phyloP scores from a whole-genome alignment of 2,797 vertebrate species.

The Protonibea diacanthus region DNA sequence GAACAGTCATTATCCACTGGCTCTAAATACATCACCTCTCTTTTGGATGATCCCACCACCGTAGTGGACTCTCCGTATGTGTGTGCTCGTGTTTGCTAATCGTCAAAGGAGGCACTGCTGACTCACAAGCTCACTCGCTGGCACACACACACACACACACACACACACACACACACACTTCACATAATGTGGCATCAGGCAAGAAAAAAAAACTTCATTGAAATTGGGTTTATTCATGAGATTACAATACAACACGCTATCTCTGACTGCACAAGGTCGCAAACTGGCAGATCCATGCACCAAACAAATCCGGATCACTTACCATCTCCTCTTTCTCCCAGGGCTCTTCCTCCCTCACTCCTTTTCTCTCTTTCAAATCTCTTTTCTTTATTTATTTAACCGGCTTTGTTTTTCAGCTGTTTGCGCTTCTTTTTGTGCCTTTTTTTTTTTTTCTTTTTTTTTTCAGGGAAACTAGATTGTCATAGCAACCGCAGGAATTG shows the following conservation, averaged over 20 bases:
- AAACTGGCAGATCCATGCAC: conserved; percentile 34
- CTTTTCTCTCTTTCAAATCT: conserved; percentile 3
- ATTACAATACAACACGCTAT: conserved; percentile 46
- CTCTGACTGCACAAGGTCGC: conserved; percentile 54
- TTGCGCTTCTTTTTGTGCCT: conserved; percentile 9
- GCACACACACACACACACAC: background rate
- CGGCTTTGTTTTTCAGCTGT: conserved; percentile 21
- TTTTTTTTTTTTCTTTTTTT: conserved; percentile 31
- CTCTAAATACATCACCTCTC: conserved; percentile 55
- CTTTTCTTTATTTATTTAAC: conserved; percentile 21
- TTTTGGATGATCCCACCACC: conserved; percentile 50
- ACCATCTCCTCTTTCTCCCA: conserved; percentile 20
- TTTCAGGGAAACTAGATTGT: conserved; percentile 21
- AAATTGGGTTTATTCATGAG: conserved; percentile 69
- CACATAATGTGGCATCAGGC: conserved; percentile 47
- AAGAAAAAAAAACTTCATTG: conserved; percentile 30
- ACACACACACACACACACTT: background rate
- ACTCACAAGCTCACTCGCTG: conserved; percentile 55
- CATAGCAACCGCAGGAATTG: conserved; percentile 59
- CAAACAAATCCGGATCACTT: conserved; percentile 54
- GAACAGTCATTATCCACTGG: conserved; percentile 60
- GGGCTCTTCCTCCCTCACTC: conserved; percentile 11
- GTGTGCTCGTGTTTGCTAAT: conserved; percentile 37
- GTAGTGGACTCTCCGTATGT: conserved; percentile 4
- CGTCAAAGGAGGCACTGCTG: conserved; percentile 60